Evolutionary conservation across 2,888 invertebrate genomes (phyloP), one percentile per base, ranked within the genome.

Genomic region (Diadegma fenestrale): DNA sequence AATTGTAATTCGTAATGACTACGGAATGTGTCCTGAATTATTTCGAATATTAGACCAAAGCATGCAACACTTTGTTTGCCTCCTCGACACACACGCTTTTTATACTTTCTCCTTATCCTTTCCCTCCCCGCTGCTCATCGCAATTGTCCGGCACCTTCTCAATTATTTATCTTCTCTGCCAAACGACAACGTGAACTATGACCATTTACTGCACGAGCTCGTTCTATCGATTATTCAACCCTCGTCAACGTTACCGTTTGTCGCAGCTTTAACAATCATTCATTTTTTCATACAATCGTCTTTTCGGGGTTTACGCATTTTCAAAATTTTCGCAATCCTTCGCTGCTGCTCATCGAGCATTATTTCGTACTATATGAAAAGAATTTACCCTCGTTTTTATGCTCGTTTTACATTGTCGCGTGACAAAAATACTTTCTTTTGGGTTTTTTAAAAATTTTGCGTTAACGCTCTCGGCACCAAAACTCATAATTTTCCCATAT

Each of bases 161-260:
- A 43, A 81, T 84, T 84, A 84, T 84, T 77, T 26, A 71, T 71
- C 33, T 26, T 17, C 0, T 6, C 0, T 6, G 41, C 54, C 12
- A 77, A 66, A 41, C 19, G 33, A n/a, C n/a, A 41, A 66, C 43
- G 1, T 26, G 48, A 71, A 73, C 81, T 76, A 66, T 71, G 79
- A 80, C 54, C 51, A 85, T 82, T 82, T 85, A 76, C 80, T 48
- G 69, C 61, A 73, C 80, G 80, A 77, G 58, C 43, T 19, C 33
- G 61, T 26, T 0, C 3, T 12, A 26, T 58, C 54, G 26, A 58
- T 22, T 22, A 26, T 12, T 58, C 26, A 12, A 2, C 12, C 8
- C 54, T 22, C 54, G 26, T 3, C 12, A 26, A 22, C 22, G 10
- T 10, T 17, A 7, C 43, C 43, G n/a, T 22, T 19, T 4, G 1